Percentiles rank a stretch among this genome's conserved stretches.
These are phyloP conservation scores for Mylabris phalerata DNA, from an alignment of 1,140 invertebrate genomes.

Conservation along the genomic window DNA sequence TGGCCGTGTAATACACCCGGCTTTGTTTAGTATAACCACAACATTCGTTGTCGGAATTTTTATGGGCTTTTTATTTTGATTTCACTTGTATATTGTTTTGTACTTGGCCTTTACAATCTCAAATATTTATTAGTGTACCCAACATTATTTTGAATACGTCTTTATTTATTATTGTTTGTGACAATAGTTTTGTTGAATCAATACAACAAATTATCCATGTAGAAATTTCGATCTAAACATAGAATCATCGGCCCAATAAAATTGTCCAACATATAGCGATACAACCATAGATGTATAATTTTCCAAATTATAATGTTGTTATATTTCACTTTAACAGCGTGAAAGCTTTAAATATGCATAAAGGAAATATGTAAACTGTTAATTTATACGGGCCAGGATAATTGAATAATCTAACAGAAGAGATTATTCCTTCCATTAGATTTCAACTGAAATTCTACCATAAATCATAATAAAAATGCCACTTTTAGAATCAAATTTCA, in stretches of 20 bases:
- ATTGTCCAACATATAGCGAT: too few relatives aligned
- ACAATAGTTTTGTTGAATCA: slow-evolving; percentile 1
- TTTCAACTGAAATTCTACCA: too few relatives aligned
- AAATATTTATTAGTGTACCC: slow-evolving; percentile 12
- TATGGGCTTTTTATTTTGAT: slow-evolving; percentile 19
- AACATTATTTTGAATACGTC: slow-evolving; percentile 17
- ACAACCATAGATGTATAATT: too few relatives aligned
- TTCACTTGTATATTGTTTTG: slow-evolving; percentile 19
- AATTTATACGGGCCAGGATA: too few relatives aligned
- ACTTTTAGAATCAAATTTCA: too few relatives aligned
- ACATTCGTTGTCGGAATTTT: slow-evolving; percentile 20
- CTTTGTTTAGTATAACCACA: slow-evolving; percentile 21
- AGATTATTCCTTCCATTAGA: too few relatives aligned
- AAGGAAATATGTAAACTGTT: too few relatives aligned
- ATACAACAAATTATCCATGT: too few relatives aligned
- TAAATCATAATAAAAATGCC: too few relatives aligned
- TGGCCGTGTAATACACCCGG: slow-evolving; percentile 10
- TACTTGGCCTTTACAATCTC: slow-evolving; percentile 1
- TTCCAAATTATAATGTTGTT: neutral
- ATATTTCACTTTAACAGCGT: slow-evolving; percentile 7
- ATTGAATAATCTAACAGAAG: too few relatives aligned
- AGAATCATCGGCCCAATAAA: too few relatives aligned
- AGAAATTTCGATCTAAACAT: too few relatives aligned
- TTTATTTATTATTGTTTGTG: slow-evolving; percentile 15
- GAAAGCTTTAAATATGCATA: neutral